phyloP scores from a whole-genome alignment of 1,140 invertebrate species.

The Cephus cinctus region DNA sequence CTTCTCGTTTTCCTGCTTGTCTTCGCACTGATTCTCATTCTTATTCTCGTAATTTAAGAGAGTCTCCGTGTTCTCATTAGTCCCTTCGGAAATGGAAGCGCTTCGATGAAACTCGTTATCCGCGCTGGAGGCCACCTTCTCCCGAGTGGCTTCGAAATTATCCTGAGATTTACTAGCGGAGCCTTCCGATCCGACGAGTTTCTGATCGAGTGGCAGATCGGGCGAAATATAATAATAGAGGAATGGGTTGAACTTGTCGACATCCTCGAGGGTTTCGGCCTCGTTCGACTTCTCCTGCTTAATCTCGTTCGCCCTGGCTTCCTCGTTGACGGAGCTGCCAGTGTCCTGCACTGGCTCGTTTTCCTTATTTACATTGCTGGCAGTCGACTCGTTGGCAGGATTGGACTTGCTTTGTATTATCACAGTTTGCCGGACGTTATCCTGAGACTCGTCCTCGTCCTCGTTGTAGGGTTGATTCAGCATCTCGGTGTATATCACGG shows the following conservation, averaged over 20 bases:
- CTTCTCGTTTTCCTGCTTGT: not conserved
- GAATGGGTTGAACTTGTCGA: conserved; percentile 52
- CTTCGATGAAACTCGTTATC: not conserved
- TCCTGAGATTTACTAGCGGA: not conserved
- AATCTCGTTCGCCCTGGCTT: not conserved
- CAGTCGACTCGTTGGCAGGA: not conserved
- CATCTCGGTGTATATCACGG: conserved; percentile 9
- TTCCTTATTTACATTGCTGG: conserved; percentile 8
- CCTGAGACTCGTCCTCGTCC: not conserved
- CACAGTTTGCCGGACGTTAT: not conserved
- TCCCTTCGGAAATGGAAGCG: not conserved
- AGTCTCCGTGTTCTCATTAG: not conserved
- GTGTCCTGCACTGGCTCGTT: conserved; percentile 9
- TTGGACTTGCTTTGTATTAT: not conserved
- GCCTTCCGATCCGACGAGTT: conserved; percentile 36
- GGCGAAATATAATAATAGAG: conserved; percentile 58
- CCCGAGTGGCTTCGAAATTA: not conserved
- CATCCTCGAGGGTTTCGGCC: not conserved
- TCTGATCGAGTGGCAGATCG: conserved; percentile 50
- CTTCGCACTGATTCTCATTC: not conserved
- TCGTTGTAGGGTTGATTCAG: conserved; percentile 2
- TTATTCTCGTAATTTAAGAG: not conserved
- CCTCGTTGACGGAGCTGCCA: conserved; percentile 2
- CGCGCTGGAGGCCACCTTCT: not conserved
- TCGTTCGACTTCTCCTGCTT: not conserved